Percentiles rank a stretch among this genome's conserved stretches.
Evolutionary conservation across 2,888 invertebrate species (phyloP).

Genomic region (Machimus rusticus): DNA sequence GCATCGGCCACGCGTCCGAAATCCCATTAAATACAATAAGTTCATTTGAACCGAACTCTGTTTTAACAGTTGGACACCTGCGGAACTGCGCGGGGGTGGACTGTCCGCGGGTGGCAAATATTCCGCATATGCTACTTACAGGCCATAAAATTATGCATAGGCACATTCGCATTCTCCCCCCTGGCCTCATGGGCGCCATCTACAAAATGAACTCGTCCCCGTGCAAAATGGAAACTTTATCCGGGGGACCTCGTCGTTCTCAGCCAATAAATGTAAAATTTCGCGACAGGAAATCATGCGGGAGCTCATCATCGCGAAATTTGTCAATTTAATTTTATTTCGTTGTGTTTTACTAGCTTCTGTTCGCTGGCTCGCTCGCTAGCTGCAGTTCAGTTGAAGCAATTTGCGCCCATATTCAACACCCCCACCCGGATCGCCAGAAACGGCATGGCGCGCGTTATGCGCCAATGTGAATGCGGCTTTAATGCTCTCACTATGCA

Average conservation of each 20-base stretch:
- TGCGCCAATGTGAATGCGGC: not conserved
- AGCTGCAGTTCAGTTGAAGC: not conserved
- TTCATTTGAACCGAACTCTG: slow-evolving; percentile 45
- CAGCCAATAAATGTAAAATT: slow-evolving; percentile 34
- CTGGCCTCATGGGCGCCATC: not conserved
- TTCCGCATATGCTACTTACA: slow-evolving; percentile 36
- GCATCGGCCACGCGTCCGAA: slow-evolving; percentile 47
- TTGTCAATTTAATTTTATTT: slow-evolving; percentile 37
- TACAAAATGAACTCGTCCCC: slow-evolving; percentile 6
- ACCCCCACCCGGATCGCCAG: not conserved
- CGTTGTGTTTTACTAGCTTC: not conserved
- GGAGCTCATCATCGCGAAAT: slow-evolving; percentile 22
- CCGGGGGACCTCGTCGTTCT: not conserved
- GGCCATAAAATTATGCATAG: slow-evolving; percentile 28
- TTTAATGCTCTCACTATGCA: not conserved
- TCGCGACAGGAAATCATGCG: not conserved
- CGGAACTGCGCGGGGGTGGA: not conserved
- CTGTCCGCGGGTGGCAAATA: not conserved
- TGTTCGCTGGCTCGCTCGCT: not conserved
- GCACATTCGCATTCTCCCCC: not conserved
- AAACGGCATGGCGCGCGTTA: not conserved
- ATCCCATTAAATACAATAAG: slow-evolving; percentile 48
- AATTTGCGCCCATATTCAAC: not conserved
- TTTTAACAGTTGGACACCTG: slow-evolving; percentile 31
- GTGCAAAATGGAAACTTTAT: not conserved